Base-by-base conservation (phyloP, 2,797 vertebrate genomes). In the Cetoscarus ocellatus region DNA sequence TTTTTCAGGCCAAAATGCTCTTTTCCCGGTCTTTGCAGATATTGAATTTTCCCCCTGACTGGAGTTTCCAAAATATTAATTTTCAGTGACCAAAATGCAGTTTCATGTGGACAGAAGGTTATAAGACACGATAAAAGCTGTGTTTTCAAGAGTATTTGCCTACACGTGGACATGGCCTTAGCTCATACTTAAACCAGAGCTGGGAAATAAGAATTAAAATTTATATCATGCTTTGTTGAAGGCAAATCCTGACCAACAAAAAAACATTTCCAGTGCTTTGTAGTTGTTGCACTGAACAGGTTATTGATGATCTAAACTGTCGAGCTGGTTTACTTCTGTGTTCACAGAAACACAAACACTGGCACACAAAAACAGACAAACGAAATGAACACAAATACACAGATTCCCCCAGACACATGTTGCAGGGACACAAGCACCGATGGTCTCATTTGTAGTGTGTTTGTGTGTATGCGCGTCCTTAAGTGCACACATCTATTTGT, bases 371-470 rank as follows among this genome's bases (percentile, higher is more conserved):
- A 19, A 62, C 36, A 50, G 10, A 45, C 15, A 49, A 7, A 59
- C 27, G n/a, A 27, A 39, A 38, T 35, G 57, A 15, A 47, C 50
- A 42, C 19, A 57, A 43, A 72, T 27, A 48, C 67, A 62, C 47
- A 61, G 38, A 81, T 80, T 63, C 76, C 59, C 68, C 63, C 55
- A 80, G 75, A 82, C 79, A 90, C 76, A 82, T 85, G 86, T 90
- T 93, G 90, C 83, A 88, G 90, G 69, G 86, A 90, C 88, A 91
- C 79, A 79, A 71, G 77, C 79, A 61, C 69, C 75, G 71, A 71
- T 67, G 78, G 76, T 87, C 77, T 80, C 74, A 77, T 83, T 74
- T 82, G 80, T 71, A 74, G 58, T 66, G 70, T 65, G 59, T 50
- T 39, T 70, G 44, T 75, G 38, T 53, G 10, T 34, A 36, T 42